Conservation (phyloP, 2,113 vertebrate genomes). For the Ophthalmolycus amberensis region DNA sequence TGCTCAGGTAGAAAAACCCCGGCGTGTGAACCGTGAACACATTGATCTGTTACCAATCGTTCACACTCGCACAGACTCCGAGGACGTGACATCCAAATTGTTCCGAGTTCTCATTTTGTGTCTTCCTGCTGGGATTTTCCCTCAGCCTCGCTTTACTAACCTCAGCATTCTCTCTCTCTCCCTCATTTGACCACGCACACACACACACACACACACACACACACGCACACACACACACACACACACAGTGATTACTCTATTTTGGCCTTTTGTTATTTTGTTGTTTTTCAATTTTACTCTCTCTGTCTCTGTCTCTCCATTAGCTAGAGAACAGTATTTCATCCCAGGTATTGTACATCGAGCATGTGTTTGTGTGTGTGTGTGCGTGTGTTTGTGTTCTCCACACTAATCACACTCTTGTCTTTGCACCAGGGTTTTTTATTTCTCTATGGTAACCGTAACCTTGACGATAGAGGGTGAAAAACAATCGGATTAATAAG, state of each 20-base stretch:
- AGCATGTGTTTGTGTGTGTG: constrained; percentile 57
- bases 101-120: constrained; percentile 88
- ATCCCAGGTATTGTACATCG: constrained; percentile 94
- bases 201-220: constrained; percentile 18
- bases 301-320: constrained; percentile 83
- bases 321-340: constrained; percentile 99
- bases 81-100: background rate
- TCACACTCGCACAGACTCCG: background rate
- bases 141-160: constrained; percentile 68
- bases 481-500: constrained; percentile 31
- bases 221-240: constrained; percentile 21
- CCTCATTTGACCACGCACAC: background rate
- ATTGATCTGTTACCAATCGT: background rate
- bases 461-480: constrained; percentile 14
- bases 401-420: constrained; percentile 29
- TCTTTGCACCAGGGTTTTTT: constrained; percentile 28
- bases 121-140: constrained; percentile 78
- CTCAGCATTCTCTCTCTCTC: constrained; percentile 26
- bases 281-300: constrained; percentile 82
- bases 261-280: constrained; percentile 75
- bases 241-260: constrained; percentile 5
- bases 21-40: background rate
- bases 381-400: constrained; percentile 28
- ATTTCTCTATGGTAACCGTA: constrained; percentile 5
- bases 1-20: constrained; percentile 92